Base-by-base conservation (phyloP, 2,888 invertebrate genomes). In the Aleiodes testaceus region DNA sequence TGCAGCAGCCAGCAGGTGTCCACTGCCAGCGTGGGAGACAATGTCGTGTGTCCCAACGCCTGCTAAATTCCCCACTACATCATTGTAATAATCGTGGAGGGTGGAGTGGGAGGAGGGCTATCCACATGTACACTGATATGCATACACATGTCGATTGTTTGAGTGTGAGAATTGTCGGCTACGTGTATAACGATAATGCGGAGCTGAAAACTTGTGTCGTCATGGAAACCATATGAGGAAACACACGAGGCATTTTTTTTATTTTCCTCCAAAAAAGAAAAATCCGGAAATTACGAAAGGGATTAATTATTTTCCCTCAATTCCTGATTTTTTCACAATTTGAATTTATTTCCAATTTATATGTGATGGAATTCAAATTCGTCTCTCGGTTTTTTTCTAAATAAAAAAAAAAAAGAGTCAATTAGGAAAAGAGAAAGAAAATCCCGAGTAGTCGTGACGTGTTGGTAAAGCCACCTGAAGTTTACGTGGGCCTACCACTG, bases 1-100 rank as follows among this genome's bases (percentile, higher is more conserved):
- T 61, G 44, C 73, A 75, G 70, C 73, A 73, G 76, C 74, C 73
- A 77, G 82, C 85, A 85, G 85, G 83, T 85, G 84, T 85, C 82
- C 80, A 79, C 79, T 79, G 78, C 79, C 79, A 81, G 85, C 85
- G 85, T 86, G 85, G 85, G 85, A 86, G 82, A 84, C 79, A 78
- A 75, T 78, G 79, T 80, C 80, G 79, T 66, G 72, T 61, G 71
- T 53, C 26, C 26, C 47, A 30, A 45, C 36, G 61, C 63, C 55
- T 36, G 65, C 61, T 63, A 53, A 30, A 66, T 65, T 75, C 72
- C 72, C 69, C 52, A 66, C 73, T 65, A 49, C 72, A 63, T 66
- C 42, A 59, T 59, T 59, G 59, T 36, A 59, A 36, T 36, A 36
- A 36, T 2, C 20, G 14, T 14, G 14, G 36, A 16, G 36, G 55